Percentiles rank a stretch among this genome's conserved stretches.
These are phyloP conservation scores for Polymixis lichenea DNA, from an alignment of 2,888 invertebrate species.

Conservation along the genomic window DNA sequence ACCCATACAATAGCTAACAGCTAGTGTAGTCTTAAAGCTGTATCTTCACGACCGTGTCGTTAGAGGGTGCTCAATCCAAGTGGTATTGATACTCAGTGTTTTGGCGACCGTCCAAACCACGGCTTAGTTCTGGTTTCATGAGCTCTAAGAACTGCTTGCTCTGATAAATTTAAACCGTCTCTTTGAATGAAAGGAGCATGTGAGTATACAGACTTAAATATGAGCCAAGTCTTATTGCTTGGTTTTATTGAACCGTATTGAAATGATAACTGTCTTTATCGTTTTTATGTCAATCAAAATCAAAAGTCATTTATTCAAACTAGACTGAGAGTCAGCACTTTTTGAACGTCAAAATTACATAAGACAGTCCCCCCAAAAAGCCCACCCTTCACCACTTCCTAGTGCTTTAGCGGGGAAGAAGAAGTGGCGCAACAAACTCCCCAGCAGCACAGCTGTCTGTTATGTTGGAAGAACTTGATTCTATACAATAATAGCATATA, in stretches of 20 bases:
- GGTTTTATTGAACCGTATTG: neutral
- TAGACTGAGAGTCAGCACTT: too few relatives aligned
- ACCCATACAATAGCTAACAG: neutral
- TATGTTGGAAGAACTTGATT: too few relatives aligned
- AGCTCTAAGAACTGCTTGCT: constrained; percentile 21
- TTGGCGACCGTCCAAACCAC: constrained; percentile 43
- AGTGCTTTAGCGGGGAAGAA: too few relatives aligned
- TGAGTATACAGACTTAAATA: neutral
- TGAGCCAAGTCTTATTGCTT: neutral
- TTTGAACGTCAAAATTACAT: too few relatives aligned
- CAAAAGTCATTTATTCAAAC: too few relatives aligned
- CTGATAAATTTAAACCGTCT: neutral
- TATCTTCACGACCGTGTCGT: constrained; percentile 44
- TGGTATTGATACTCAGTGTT: constrained; percentile 43
- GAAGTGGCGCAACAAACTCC: too few relatives aligned
- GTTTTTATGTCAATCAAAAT: neutral
- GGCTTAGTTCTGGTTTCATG: constrained; percentile 16
- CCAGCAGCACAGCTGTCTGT: too few relatives aligned
- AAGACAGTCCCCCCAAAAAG: too few relatives aligned
- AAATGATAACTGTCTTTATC: neutral
- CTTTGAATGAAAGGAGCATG: neutral
- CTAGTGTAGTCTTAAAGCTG: constrained; percentile 29
- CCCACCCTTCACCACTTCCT: too few relatives aligned
- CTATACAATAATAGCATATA: too few relatives aligned
- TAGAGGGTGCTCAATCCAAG: constrained; percentile 38